Evolutionary conservation across 1,140 invertebrate genomes (phyloP).

Genomic region (Aphidius gifuensis): DNA sequence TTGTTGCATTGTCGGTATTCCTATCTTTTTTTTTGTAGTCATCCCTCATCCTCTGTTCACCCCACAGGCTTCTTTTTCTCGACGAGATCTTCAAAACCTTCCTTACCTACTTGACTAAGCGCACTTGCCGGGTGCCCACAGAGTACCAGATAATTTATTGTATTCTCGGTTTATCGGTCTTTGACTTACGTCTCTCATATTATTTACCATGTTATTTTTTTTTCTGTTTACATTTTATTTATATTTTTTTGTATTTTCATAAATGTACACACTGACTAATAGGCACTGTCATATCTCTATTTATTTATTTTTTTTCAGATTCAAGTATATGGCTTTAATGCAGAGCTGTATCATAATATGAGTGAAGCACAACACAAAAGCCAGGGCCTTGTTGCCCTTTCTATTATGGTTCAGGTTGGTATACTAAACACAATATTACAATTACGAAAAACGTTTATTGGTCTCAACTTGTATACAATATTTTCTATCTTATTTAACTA

Average conservation of each 20-base stretch:
- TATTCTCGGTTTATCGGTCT: conserved; percentile 14
- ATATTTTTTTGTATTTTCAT: not conserved
- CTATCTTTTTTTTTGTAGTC: conserved; percentile 10
- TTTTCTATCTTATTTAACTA: no score
- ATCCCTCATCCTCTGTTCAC: not conserved
- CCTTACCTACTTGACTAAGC: conserved; percentile 4
- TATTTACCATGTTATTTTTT: not conserved
- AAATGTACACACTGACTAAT: no score
- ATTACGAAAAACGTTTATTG: no score
- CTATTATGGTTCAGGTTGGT: conserved; percentile 87
- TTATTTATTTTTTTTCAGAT: conserved; percentile 65
- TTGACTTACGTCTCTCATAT: not conserved
- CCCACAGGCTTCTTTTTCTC: not conserved
- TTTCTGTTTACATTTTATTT: not conserved
- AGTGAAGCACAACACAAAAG: conserved; percentile 90
- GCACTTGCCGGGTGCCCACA: conserved; percentile 13
- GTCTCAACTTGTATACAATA: no score
- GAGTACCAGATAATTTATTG: conserved; percentile 26
- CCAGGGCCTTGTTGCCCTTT: conserved; percentile 88
- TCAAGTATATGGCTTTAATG: conserved; percentile 93
- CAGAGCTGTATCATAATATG: conserved; percentile 95
- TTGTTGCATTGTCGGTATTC: conserved; percentile 35
- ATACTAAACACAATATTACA: conserved; percentile 4
- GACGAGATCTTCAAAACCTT: conserved; percentile 12
- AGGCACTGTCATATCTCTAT: no score